Evolutionary conservation across 2,797 vertebrate species (phyloP), one percentile per base, ranked within the genome.

Genomic region (Gila robusta): DNA sequence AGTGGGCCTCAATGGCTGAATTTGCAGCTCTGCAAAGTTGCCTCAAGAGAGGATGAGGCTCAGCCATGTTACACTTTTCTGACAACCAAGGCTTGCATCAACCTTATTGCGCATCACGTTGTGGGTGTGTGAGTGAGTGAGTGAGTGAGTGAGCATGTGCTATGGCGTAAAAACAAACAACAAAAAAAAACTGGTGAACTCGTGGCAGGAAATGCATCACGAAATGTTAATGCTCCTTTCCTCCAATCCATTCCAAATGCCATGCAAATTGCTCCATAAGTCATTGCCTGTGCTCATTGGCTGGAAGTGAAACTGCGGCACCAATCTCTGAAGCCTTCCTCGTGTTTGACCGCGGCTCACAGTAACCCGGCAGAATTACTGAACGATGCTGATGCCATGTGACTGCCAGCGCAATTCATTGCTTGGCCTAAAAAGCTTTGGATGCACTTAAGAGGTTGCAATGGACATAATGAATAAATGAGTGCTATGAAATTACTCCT

Each of bases 391-490:
- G 81, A 89, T 87, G 89, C 86, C 23, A 73, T 69, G 66, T 89
- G 86, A 88, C 90, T 89, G 83, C 79, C 87, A 84, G 81, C 16
- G 69, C 86, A 88, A 90, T 90, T 91, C 89, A 89, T 89, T 88
- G 88, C 88, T 85, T 71, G 70, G 90, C 59, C 88, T 91, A 89
- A 90, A 91, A 90, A 89, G 90, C 89, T 78, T 78, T 84, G 49
- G 84, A 86, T 89, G 88, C 89, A 89, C 90, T 90, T 89, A 91
- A 87, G 90, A 82, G 88, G 81, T 86, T 89, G 83, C 85, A 87
- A 85, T 80, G 82, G 87, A 88, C 82, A 69, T 90, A 91, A 91
- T 91, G 89, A 91, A 91, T 91, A 90, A 90, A 91, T 91, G 89
- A 90, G 88, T 83, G 84, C 84, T 79, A 74, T 84, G 86, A 86